These are phyloP conservation scores for Margaritifera margaritifera DNA, from an alignment of 2,888 invertebrate genomes.

Conservation along the genomic window DNA sequence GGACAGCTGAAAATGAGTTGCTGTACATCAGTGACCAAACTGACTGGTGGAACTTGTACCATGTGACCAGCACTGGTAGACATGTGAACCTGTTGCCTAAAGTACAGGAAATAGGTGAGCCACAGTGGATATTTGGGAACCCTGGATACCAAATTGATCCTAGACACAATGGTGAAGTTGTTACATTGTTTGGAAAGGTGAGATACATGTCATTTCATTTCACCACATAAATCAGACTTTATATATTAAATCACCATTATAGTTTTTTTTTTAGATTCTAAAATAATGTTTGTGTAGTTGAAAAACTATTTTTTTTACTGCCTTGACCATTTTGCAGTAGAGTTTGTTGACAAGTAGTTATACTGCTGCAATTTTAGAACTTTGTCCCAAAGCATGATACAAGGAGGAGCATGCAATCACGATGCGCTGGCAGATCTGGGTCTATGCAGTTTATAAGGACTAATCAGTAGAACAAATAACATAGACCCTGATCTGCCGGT, in stretches of 20 bases:
- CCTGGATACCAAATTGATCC: slow-evolving; percentile 61
- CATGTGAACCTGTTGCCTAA: slow-evolving; percentile 56
- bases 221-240: not conserved
- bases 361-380: too few species aligned
- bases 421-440: too few species aligned
- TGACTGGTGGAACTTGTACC: slow-evolving; percentile 73
- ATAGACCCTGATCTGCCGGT: too few species aligned
- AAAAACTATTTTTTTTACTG: too few species aligned
- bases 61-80: slow-evolving; percentile 52
- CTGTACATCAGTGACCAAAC: slow-evolving; percentile 69
- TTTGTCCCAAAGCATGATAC: too few species aligned
- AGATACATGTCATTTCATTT: slow-evolving; percentile 11
- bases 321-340: too few species aligned
- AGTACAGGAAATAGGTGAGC: slow-evolving; percentile 62
- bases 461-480: too few species aligned
- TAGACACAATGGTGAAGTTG: slow-evolving; percentile 48
- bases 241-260: not conserved
- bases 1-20: slow-evolving; percentile 67
- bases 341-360: too few species aligned
- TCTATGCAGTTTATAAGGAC: too few species aligned
- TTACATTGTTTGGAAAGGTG: slow-evolving; percentile 51
- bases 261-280: too few species aligned
- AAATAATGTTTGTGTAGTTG: too few species aligned
- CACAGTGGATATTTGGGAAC: slow-evolving; percentile 68
- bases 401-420: too few species aligned